Percentiles rank a stretch among this genome's conserved stretches.
phyloP scores from a whole-genome alignment of 53 echinoderm and acorn worm species.

The Luidia sarsii region DNA sequence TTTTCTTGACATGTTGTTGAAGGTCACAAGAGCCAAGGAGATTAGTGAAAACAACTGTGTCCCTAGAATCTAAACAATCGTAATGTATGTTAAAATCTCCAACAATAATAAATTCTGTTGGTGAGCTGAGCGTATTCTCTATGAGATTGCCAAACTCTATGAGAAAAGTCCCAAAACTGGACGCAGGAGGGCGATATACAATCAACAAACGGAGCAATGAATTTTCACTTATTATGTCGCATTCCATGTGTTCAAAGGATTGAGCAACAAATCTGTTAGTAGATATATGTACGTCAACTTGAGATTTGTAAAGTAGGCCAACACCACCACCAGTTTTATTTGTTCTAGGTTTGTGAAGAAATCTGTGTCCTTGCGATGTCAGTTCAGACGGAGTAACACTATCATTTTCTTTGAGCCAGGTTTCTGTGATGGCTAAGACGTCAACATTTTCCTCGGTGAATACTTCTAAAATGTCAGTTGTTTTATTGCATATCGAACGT shows the following conservation, averaged over 20 bases:
- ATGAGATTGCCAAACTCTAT: neutral
- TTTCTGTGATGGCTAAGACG: neutral
- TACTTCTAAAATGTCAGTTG: conserved; percentile 5
- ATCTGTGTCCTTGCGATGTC: conserved; percentile 9
- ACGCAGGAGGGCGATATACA: neutral
- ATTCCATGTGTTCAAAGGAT: conserved; percentile 15
- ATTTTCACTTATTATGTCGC: neutral
- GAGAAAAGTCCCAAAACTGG: neutral
- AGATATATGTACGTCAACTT: neutral
- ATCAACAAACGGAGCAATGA: neutral
- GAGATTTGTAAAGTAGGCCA: conserved; percentile 12
- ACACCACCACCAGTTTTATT: conserved; percentile 17
- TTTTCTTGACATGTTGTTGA: neutral
- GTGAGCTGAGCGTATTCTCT: neutral
- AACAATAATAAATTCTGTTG: neutral
- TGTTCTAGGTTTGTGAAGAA: neutral
- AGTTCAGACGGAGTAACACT: conserved; percentile 3
- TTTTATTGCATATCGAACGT: neutral
- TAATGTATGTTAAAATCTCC: conserved; percentile 14
- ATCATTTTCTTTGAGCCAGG: neutral
- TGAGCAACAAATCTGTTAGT: neutral
- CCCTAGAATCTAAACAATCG: neutral
- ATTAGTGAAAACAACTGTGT: neutral
- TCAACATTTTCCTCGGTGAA: neutral
- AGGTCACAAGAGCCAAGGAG: conserved; percentile 6